Evolutionary conservation across 2,888 invertebrate genomes (phyloP), one percentile per base, ranked within the genome.

Genomic region (Leptinotarsa juncta): DNA sequence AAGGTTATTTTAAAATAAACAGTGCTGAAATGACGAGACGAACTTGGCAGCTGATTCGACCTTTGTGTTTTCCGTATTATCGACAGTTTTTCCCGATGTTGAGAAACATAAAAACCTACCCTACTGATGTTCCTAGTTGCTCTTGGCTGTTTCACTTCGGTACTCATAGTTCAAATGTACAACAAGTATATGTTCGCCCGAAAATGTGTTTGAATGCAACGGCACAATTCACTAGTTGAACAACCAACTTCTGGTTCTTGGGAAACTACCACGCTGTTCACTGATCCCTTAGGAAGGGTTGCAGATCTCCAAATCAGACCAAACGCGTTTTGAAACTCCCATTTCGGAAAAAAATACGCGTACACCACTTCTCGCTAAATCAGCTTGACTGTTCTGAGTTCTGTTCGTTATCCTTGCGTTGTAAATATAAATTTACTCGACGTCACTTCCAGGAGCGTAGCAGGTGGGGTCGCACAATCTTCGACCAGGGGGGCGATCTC

Each of bases 61-160:
- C 55, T 16, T 55, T 26, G 26, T 42, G 42, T 42, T 42, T 42
- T 42, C 42, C 42, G 42, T 42, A 42, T 42, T 42, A 42, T 7
- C 10, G 42, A 42, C 10, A 42, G 42, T 55, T 18, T 16, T 18
- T n/a, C 10, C 18, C 20, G 20, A 49, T 0, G 3, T 3, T 14
- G 49, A 65, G 18, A 65, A 48, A 10, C 26, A 23, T 48, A 49
- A 23, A 26, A 15, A 69, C 69, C 77, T 84, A 87, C 87, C 85
- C 86, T 82, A 78, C 86, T 86, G 74, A 86, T 84, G 81, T 84
- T 86, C 78, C 86, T 83, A 55, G 82, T 78, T 42, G 10, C 42
- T 57, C 85, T 89, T 87, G 85, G 90, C 88, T 89, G 77, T 88
- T 77, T 4, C 23, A 67, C 60, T 23, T 72, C 72, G 16, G 67